Evolutionary conservation across 2,113 vertebrate species (phyloP).

Genomic region (Okapia johnstoni): DNA sequence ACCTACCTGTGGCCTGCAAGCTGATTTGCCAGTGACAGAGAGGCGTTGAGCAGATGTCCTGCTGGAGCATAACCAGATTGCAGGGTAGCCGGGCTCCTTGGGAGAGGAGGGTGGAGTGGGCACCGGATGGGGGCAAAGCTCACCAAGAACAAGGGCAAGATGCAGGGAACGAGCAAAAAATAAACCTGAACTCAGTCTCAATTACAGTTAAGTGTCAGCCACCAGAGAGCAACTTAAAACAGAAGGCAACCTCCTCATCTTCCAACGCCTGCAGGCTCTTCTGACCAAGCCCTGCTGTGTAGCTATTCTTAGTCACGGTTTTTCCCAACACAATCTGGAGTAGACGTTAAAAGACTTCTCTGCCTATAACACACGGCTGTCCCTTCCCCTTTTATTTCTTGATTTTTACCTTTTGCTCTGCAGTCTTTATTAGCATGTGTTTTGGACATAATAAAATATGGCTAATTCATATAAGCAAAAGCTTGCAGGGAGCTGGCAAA

Average conservation of each 20-base stretch:
- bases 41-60: not conserved
- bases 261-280: not conserved
- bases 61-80: not conserved
- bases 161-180: not conserved
- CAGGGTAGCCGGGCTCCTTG: not conserved
- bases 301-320: not conserved
- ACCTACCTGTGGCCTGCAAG: not conserved
- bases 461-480: not conserved
- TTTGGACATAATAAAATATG: not conserved
- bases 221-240: not conserved
- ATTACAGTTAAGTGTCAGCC: not conserved
- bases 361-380: not conserved
- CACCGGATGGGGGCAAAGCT: not conserved
- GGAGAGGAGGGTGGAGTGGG: not conserved
- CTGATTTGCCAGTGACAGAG: not conserved
- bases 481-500: not conserved
- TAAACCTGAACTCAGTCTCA: not conserved
- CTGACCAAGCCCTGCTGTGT: not conserved
- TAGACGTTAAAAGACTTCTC: not conserved
- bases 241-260: not conserved
- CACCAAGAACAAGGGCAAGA: not conserved
- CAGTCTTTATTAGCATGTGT: not conserved
- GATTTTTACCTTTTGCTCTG: not conserved
- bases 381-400: not conserved
- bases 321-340: not conserved